Base-by-base conservation (phyloP, 2,888 invertebrate genomes). In the Deilephila porcellus region DNA sequence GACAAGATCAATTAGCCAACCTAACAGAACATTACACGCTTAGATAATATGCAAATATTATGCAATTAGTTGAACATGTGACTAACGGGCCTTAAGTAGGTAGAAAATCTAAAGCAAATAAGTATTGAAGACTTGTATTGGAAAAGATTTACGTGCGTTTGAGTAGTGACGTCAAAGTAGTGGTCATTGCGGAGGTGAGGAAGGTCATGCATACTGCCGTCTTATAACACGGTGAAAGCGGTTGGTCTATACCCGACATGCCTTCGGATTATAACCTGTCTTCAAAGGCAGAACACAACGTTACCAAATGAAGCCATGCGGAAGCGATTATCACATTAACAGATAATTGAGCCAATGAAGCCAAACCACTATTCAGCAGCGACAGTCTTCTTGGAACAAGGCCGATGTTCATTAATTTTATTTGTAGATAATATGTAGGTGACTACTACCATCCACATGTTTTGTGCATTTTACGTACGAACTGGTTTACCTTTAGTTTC, bases 181-280 rank as follows among this genome's bases (percentile, higher is more conserved):
- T 72, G 56, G 32, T 72, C 72, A 63, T 63, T 53, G 45, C n/a
- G n/a, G 63, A 72, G 72, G 72, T 72, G 37, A 53, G 19, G 72
- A 72, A 53, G 70, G 70, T 71, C 56, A 56, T 56, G 59, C 29
- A 34, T 56, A 53, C 25, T 37, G 34, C 53, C 56, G 64, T 6
- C 37, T 11, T 34, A 67, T 11, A 19, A 37, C 11, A 71, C 29
- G 25, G 64, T 72, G 64, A 72, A 72, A 72, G 64, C 25, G 56
- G 64, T 59, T 53, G 19, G 63, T 34, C 45, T 5, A 67, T 8
- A 63, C 17, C n/a, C 37, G 8, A 37, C 67, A 67, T 52, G 67
- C 52, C 52, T 67, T 25, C 45, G 52, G 25, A 67, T 67, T 67
- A 67, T 67, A 67, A 67, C 52, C 52, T 67, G 52, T 25, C 52